Base-by-base conservation (phyloP, 2,888 invertebrate genomes). In the Microplitis deprimator region DNA sequence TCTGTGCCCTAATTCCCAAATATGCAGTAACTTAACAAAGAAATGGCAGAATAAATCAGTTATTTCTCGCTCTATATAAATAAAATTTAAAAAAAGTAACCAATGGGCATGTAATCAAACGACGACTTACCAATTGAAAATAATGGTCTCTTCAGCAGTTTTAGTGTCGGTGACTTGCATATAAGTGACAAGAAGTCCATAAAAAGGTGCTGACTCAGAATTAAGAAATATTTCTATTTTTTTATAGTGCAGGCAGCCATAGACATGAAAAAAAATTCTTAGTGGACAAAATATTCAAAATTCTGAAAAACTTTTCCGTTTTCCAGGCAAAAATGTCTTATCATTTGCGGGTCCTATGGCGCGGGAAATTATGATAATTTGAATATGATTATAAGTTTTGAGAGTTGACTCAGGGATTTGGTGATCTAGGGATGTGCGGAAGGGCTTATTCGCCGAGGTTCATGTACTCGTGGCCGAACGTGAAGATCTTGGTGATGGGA, bases 401-500 rank as follows among this genome's bases (percentile, higher is more conserved):
- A 16, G 2, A 29, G 4, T 29, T 29, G 29, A 29, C 29, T 29
- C 29, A 29, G 29, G 20, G 29, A 65, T 61, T 20, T 16, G 2
- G 62, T 65, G 40, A 17, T 60, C 40, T 75, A 92, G 92, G 95
- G 6, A 96, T 96, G 95, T 95, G 95, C 85, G 95, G 95, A 4
- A 92, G 95, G 50, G 93, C 95, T 0, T 96, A 94, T 87, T 95
- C 95, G 0, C 99, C 99, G 0, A 92, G 98, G 84, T 99, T 99
- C 88, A 90, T 99, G 68, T 99, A 96, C 90, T 96, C 97, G 95
- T 99, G 99, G 99, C 99, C 99, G 0, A 99, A 99, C 90, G 94
- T 99, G 0, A 93, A 96, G 81, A 98, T 99, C 85, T 97, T 98
- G 0, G 98, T 99, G 4, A 99, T 99, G 99, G 99, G 98, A 1